A percentile compares a stretch with the other conserved stretches of the same genome.
Conservation (phyloP, 2,888 invertebrate species). For the Frankliniella fusca region DNA sequence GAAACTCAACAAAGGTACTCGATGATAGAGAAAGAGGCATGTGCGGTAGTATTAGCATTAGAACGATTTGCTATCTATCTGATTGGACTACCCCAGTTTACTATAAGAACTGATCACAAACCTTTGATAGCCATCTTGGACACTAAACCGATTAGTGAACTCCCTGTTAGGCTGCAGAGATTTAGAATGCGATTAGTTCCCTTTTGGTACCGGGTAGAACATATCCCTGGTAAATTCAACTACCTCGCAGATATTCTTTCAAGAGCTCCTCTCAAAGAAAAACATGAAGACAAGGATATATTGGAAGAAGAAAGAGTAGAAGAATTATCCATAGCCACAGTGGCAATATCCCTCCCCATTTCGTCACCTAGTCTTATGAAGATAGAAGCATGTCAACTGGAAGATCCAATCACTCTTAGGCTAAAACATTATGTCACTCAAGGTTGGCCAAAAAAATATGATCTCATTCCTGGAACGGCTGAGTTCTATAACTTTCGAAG, state of each 20-base stretch:
- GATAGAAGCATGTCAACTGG: slow-evolving; percentile 30
- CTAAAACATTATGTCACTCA: slow-evolving; percentile 28
- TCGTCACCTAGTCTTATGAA: background rate
- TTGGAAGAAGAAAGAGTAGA: too few relatives aligned
- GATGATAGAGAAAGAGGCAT: slow-evolving; percentile 33
- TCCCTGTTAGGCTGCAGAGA: slow-evolving; percentile 36
- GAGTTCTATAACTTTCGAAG: background rate
- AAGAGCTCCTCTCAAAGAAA: slow-evolving; percentile 32
- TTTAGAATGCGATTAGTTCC: slow-evolving; percentile 33
- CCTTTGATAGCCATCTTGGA: slow-evolving; percentile 31
- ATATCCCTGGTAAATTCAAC: slow-evolving; percentile 29
- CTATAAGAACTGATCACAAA: slow-evolving; percentile 34
- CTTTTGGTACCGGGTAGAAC: slow-evolving; percentile 34
- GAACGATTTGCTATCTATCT: slow-evolving; percentile 27
- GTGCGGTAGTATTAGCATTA: slow-evolving; percentile 17
- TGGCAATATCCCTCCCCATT: too few relatives aligned
- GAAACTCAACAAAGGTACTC: slow-evolving; percentile 29
- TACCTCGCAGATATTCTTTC: slow-evolving; percentile 34
- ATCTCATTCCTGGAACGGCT: background rate
- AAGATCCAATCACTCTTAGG: slow-evolving; percentile 30
- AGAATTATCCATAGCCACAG: too few relatives aligned
- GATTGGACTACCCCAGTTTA: slow-evolving; percentile 31
- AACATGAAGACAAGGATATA: slow-evolving; percentile 1
- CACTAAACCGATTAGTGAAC: slow-evolving; percentile 34
- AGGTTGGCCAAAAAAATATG: slow-evolving; percentile 33